phyloP scores from a whole-genome alignment of 2,888 invertebrate genomes.

The Halictus ligatus region DNA sequence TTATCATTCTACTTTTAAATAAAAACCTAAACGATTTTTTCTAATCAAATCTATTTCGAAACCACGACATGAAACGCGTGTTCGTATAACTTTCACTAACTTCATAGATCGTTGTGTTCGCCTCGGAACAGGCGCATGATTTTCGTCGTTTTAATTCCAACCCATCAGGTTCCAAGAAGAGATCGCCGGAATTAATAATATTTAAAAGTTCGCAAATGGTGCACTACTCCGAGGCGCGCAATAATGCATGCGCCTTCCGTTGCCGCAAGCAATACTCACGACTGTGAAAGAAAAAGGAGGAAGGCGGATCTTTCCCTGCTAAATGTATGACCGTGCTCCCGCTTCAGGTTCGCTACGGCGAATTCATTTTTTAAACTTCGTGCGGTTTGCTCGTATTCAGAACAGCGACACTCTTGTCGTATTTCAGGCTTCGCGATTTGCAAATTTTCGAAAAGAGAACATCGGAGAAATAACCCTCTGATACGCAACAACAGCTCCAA shows the following conservation, averaged over 20 bases:
- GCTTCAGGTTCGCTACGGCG: conserved; percentile 25
- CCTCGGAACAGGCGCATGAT: not conserved
- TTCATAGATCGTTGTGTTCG: not conserved
- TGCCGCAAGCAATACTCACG: conserved; percentile 41
- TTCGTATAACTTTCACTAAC: not conserved
- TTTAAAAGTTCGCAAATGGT: conserved; percentile 3
- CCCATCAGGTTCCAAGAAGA: not conserved
- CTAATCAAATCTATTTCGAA: not conserved
- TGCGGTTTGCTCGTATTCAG: conserved; percentile 26
- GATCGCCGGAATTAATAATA: conserved; percentile 36
- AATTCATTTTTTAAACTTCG: conserved; percentile 67
- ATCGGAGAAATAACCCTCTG: not conserved
- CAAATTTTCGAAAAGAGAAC: conserved; percentile 35
- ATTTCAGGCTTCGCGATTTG: conserved; percentile 46
- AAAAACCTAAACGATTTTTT: not conserved
- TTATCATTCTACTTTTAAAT: not conserved
- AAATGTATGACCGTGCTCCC: conserved; percentile 55
- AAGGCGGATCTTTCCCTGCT: conserved; percentile 37
- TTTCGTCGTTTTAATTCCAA: too few relatives aligned
- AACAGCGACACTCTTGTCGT: conserved; percentile 22
- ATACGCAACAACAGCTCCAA: not conserved
- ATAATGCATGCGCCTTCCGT: not conserved
- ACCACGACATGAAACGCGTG: not conserved
- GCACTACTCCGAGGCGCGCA: not conserved
- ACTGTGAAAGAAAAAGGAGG: conserved; percentile 32